phyloP scores from a whole-genome alignment of 2,113 vertebrate species.

The Prunella himalayana region DNA sequence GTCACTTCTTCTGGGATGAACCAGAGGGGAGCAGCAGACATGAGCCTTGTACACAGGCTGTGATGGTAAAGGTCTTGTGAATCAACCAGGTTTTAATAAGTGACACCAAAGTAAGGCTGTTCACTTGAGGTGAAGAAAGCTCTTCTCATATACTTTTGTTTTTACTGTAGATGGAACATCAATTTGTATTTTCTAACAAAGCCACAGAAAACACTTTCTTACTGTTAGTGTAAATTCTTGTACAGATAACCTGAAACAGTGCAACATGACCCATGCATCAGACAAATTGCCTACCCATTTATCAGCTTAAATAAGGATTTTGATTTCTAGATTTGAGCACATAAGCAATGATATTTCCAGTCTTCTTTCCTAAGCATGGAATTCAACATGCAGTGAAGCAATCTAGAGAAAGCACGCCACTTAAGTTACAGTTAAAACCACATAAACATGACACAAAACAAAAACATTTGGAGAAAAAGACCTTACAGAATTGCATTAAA shows the following conservation, averaged over 20 bases:
- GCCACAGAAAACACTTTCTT: not conserved
- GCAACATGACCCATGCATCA: rapidly evolving
- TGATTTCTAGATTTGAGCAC: not conserved
- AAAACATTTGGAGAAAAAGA: not conserved
- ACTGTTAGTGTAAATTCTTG: not conserved
- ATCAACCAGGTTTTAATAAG: not conserved
- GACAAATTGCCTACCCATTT: not conserved
- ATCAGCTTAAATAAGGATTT: not conserved
- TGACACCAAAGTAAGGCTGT: not conserved
- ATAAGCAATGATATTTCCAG: not conserved
- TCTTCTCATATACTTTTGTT: not conserved
- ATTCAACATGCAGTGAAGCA: not conserved
- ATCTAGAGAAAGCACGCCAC: not conserved
- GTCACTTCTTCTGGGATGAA: not conserved
- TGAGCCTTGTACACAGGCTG: not conserved
- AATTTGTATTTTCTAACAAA: not conserved
- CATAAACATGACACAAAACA: not conserved
- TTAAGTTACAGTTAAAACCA: not conserved
- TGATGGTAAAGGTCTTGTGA: rapidly evolving
- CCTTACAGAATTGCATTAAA: not conserved
- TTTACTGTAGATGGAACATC: not conserved
- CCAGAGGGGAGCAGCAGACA: not conserved
- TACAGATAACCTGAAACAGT: not conserved
- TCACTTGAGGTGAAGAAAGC: not conserved
- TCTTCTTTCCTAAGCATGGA: not conserved